A percentile compares a stretch with the other conserved stretches of the same genome.
These are phyloP conservation scores for Hylia prasina DNA, from an alignment of 2,113 vertebrate species.

Conservation along the genomic window DNA sequence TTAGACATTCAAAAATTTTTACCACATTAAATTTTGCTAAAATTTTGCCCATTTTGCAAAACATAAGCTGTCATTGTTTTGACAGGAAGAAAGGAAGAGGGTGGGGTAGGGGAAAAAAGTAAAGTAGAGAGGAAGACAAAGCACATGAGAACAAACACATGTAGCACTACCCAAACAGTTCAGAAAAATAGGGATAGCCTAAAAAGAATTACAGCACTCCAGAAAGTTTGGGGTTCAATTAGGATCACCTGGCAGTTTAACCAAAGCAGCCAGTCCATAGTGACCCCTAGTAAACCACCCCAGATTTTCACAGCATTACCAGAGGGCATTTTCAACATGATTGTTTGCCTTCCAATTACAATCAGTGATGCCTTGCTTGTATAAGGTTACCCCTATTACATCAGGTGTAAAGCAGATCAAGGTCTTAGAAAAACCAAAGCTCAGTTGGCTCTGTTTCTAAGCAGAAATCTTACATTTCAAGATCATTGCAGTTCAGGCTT, in stretches of 20 bases:
- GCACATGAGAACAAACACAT: not conserved
- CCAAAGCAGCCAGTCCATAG: not conserved
- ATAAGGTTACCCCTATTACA: not conserved
- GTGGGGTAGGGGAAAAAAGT: not conserved
- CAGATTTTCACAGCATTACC: not conserved
- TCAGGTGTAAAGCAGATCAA: not conserved
- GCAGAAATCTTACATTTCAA: not conserved
- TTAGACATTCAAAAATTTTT: not conserved
- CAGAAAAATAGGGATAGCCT: not conserved
- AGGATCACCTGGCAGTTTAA: not conserved
- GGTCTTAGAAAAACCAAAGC: not conserved
- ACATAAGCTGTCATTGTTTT: not conserved
- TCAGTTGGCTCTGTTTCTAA: not conserved
- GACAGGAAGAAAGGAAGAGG: not conserved
- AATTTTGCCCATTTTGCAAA: not conserved
- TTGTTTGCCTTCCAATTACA: not conserved
- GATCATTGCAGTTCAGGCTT: not conserved
- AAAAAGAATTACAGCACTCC: not conserved
- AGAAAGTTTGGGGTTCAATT: not conserved
- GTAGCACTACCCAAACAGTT: not conserved
- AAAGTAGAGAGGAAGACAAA: not conserved
- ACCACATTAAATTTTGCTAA: not conserved
- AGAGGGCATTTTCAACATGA: not conserved
- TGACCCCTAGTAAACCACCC: not conserved
- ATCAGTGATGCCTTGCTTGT: not conserved